Conservation (phyloP, 2,113 vertebrate genomes). For the Microcebus ravelobensis region DNA sequence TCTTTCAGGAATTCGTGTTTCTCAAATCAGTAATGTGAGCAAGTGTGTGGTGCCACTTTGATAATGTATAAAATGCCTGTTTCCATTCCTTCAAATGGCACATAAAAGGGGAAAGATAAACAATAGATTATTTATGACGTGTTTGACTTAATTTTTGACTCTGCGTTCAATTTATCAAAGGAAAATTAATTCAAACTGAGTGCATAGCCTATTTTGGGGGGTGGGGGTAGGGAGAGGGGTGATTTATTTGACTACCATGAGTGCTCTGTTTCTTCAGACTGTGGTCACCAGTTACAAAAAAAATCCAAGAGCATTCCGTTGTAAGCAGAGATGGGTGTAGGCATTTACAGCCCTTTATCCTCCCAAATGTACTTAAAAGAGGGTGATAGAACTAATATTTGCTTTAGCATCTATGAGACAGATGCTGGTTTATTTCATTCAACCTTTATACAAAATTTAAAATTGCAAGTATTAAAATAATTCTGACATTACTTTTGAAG, state of each 20-base stretch:
- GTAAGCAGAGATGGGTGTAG: not conserved
- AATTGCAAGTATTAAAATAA: not conserved
- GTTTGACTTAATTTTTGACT: constrained; percentile 53
- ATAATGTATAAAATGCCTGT: constrained; percentile 56
- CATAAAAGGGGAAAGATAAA: constrained; percentile 19
- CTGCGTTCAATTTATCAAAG: not conserved
- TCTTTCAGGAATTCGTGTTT: constrained; percentile 69
- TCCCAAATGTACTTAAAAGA: not conserved
- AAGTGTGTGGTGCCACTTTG: constrained; percentile 44
- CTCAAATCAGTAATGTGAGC: constrained; percentile 64
- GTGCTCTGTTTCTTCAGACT: not conserved
- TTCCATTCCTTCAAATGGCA: constrained; percentile 48
- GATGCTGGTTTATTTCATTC: not conserved
- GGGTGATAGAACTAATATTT: not conserved
- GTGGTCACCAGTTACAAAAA: not conserved
- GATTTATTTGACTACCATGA: not conserved
- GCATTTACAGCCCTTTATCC: not conserved
- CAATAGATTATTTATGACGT: constrained; percentile 49
- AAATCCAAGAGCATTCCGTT: not conserved
- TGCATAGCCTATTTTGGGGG: not conserved
- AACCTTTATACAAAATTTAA: not conserved
- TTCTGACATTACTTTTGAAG: not conserved
- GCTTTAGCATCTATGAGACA: not conserved
- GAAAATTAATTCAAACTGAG: not conserved
- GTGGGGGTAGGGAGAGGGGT: too few species aligned